Base-by-base conservation (phyloP, 2,888 invertebrate species). In the Pammene fasciana region DNA sequence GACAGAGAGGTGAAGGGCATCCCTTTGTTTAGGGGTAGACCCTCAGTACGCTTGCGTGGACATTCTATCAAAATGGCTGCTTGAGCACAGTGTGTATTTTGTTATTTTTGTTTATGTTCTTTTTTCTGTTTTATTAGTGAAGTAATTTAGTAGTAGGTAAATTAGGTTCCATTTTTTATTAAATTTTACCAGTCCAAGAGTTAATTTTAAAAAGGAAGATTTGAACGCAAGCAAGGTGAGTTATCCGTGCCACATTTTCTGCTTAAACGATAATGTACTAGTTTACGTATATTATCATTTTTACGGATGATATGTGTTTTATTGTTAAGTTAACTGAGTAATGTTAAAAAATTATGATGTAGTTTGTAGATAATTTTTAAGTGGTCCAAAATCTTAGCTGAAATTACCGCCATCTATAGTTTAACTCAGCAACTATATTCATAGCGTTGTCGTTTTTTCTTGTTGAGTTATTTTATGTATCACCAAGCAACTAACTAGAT, bases 61-160 rank as follows among this genome's bases (percentile, higher is more conserved):
- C 86, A 87, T 87, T 88, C 80, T 76, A 78, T 75, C 82, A 92
- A 92, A 77, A 92, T 92, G 92, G 92, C 92, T 86, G 86, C 84
- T 81, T 68, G 83, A 83, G 86, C 82, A 81, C 75, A 79, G 79
- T 78, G 76, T 71, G 70, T 75, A 80, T 84, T 83, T 84, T 75
- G 75, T 78, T 71, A 43, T 45, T 71, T 60, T 80, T 72, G 72
- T 75, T 81, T 74, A 68, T 48, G 41, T 67, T 66, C 36, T 48
- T 16, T 16, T 10, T 64, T 60, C 7, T 8, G n/a, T 52, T 54
- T 4, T n/a, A n/a, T 54, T 54, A n/a, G 13, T 52, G 52, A 48
- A 16, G 9, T 1, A 48, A 48, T 16, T 10, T 48, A 18, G 7
- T 8, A 34, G 54, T 34, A 13, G 1, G 43, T 43, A 43, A 10